Conservation (phyloP, 2,797 vertebrate species). For the Heteromormyrus szaboi region DNA sequence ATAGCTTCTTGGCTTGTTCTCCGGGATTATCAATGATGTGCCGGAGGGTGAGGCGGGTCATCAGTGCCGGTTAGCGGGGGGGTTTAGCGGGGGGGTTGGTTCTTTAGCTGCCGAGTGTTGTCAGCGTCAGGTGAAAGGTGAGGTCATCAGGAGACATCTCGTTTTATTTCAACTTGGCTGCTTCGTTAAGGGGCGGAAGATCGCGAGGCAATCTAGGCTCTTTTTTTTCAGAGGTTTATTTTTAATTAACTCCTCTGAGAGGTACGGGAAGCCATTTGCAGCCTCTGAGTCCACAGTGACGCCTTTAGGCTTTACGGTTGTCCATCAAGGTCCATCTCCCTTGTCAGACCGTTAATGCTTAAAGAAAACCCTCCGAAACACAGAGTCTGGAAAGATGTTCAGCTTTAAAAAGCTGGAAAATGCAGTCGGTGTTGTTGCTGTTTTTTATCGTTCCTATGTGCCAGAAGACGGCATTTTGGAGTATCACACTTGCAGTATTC, state of each 20-base stretch:
- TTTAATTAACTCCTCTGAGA: slow-evolving; percentile 12
- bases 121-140: neutral
- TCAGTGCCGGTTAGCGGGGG: slow-evolving; percentile 29
- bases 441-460: neutral
- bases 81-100: slow-evolving; percentile 33
- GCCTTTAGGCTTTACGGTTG: neutral
- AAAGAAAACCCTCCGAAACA: neutral
- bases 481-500: neutral
- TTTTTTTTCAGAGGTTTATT: neutral
- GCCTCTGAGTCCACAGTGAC: neutral
- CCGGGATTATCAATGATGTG: slow-evolving; percentile 25
- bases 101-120: slow-evolving; percentile 28
- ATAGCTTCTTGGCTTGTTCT: slow-evolving; percentile 16
- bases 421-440: neutral
- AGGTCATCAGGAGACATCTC: neutral
- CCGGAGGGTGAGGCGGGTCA: slow-evolving; percentile 19
- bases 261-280: neutral
- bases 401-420: neutral
- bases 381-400: neutral
- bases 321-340: neutral
- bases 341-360: neutral
- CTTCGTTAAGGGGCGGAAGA: neutral
- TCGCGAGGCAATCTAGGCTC: neutral
- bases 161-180: neutral
- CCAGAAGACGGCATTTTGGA: neutral